Evolutionary conservation across 2,888 invertebrate species (phyloP).

Genomic region (Drosophila fungiperda): DNA sequence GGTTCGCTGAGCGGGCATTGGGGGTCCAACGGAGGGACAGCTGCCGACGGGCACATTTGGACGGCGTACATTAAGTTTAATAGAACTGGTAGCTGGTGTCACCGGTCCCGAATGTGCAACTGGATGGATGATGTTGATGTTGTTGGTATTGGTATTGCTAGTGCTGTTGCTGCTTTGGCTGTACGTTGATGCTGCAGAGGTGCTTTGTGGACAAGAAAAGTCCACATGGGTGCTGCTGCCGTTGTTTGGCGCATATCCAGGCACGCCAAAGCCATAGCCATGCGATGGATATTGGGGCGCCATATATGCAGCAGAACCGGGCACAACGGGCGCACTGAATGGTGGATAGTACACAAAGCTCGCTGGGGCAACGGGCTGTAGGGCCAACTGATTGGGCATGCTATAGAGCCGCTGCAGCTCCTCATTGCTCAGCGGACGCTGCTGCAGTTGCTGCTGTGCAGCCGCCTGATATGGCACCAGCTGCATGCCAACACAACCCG

Average conservation of each 20-base stretch:
- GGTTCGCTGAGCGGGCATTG: constrained; percentile 40
- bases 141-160: constrained; percentile 22
- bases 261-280: constrained; percentile 68
- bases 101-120: constrained; percentile 49
- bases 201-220: constrained; percentile 47
- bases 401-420: constrained; percentile 83
- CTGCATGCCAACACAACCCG: constrained; percentile 70
- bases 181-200: constrained; percentile 19
- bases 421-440: constrained; percentile 82
- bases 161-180: constrained; percentile 9
- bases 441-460: constrained; percentile 70
- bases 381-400: constrained; percentile 77
- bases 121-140: constrained; percentile 29
- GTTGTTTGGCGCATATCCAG: constrained; percentile 19
- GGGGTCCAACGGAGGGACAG: constrained; percentile 55
- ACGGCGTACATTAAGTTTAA: constrained; percentile 29
- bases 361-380: constrained; percentile 50
- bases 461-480: constrained; percentile 79
- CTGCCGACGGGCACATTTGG: constrained; percentile 51
- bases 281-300: constrained; percentile 70
- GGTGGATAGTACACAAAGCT: constrained; percentile 66
- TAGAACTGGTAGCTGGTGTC: constrained; percentile 22
- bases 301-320: constrained; percentile 74
- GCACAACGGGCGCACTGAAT: constrained; percentile 63
- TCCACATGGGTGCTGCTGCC: constrained; percentile 57